Evolutionary conservation across 1,140 invertebrate genomes (phyloP).

Genomic region (Zaprionus vittiger): DNA sequence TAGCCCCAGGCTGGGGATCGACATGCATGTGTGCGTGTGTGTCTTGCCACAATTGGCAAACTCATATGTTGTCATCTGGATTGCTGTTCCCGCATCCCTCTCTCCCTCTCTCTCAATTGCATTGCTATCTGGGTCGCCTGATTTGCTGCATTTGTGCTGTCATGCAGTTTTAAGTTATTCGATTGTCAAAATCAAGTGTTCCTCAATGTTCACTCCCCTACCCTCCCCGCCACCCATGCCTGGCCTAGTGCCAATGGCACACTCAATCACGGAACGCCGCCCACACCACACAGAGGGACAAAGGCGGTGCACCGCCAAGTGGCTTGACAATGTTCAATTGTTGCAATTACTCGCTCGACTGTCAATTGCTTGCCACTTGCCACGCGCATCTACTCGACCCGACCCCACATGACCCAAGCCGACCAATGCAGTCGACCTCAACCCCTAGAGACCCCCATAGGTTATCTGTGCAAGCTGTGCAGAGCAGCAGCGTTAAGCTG

Average conservation of each 20-base stretch:
- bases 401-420: slow-evolving; percentile 12
- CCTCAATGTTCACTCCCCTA: not conserved
- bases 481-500: not conserved
- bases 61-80: slow-evolving; percentile 7
- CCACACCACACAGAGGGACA: slow-evolving; percentile 4
- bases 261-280: slow-evolving; percentile 18
- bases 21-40: not conserved
- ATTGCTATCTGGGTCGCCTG: slow-evolving; percentile 11
- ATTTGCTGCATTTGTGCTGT: slow-evolving; percentile 32
- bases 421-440: not conserved
- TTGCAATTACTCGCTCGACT: slow-evolving; percentile 60
- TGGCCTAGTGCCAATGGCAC: not conserved
- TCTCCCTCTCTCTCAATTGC: not conserved
- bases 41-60: slow-evolving; percentile 18
- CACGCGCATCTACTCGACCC: slow-evolving; percentile 55
- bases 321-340: slow-evolving; percentile 44
- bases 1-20: not conserved
- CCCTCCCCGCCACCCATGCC: no score
- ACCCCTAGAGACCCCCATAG: not conserved
- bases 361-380: slow-evolving; percentile 73
- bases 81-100: slow-evolving; percentile 1
- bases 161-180: slow-evolving; percentile 31
- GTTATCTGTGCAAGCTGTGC: not conserved
- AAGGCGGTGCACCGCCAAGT: slow-evolving; percentile 10
- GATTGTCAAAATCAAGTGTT: slow-evolving; percentile 21